Conservation (phyloP, 2,113 vertebrate genomes). For the Datnioides undecimradiatus region DNA sequence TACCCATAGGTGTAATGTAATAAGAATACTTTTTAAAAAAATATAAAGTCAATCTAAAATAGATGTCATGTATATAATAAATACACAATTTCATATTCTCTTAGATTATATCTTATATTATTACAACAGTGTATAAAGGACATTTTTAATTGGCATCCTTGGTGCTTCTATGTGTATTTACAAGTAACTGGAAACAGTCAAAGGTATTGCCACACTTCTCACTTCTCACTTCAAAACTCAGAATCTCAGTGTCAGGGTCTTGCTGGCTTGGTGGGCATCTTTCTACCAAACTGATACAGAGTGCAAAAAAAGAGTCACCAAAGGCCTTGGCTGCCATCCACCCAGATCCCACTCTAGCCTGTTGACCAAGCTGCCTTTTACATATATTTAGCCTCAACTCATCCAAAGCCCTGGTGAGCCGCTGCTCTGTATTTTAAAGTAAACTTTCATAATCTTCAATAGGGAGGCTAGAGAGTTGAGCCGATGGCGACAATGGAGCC, state of each 20-base stretch:
- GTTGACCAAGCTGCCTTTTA: slow-evolving; percentile 60
- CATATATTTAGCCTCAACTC: slow-evolving; percentile 70
- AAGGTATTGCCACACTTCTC: background rate
- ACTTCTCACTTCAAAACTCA: slow-evolving; percentile 12
- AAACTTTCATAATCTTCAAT: slow-evolving; percentile 63
- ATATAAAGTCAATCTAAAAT: background rate
- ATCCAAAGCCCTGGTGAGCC: slow-evolving; percentile 67
- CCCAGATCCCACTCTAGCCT: slow-evolving; percentile 45
- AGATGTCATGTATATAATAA: background rate
- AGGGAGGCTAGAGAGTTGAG: slow-evolving; percentile 47
- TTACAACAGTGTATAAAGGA: background rate
- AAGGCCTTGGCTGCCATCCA: slow-evolving; percentile 48
- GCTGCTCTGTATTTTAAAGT: slow-evolving; percentile 58
- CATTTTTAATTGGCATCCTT: background rate
- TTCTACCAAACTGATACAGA: slow-evolving; percentile 32
- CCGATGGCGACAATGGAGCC: slow-evolving; percentile 49
- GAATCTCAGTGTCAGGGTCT: slow-evolving; percentile 19
- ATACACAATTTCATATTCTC: background rate
- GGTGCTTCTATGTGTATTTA: background rate
- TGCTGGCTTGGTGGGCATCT: slow-evolving; percentile 25
- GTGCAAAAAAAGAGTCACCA: slow-evolving; percentile 19
- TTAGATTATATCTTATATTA: background rate
- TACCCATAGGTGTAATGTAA: background rate
- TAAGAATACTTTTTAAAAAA: background rate
- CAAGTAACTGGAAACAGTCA: background rate